A percentile compares a stretch with the other conserved stretches of the same genome.
Evolutionary conservation across 2,113 vertebrate genomes (phyloP).

Genomic region (Amblyornis subalaris): DNA sequence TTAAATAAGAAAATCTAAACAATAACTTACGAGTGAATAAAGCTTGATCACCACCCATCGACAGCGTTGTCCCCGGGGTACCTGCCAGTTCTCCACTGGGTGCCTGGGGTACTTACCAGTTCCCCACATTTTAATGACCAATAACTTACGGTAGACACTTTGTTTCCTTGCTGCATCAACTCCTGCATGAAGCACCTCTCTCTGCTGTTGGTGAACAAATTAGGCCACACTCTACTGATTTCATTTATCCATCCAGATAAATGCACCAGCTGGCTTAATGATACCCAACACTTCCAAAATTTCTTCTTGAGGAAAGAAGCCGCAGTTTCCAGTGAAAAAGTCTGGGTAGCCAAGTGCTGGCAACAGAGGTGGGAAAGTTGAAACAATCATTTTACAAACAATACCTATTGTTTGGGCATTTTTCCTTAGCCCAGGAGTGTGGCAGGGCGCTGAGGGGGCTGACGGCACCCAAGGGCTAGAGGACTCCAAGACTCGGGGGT

Average conservation of each 20-base stretch:
- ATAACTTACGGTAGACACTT: neutral
- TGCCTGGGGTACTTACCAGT: neutral
- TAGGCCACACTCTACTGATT: neutral
- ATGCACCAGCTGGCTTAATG: neutral
- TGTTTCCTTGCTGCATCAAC: neutral
- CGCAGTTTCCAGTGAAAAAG: neutral
- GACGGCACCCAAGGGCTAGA: neutral
- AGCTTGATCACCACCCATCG: neutral
- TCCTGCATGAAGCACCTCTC: neutral
- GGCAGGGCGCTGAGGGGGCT: rapidly evolving
- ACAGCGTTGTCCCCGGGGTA: neutral
- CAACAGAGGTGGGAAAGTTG: neutral
- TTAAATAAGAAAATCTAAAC: neutral
- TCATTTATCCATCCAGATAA: conserved; percentile 2
- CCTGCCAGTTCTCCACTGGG: neutral
- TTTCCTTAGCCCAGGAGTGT: neutral
- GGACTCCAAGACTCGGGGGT: rapidly evolving
- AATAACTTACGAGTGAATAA: neutral
- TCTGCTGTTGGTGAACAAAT: neutral
- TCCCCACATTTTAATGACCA: neutral
- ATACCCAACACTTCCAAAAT: neutral
- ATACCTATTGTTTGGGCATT: neutral
- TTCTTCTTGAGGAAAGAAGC: conserved; percentile 11
- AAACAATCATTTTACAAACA: neutral
- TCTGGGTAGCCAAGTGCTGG: neutral